Evolutionary conservation across 2,797 vertebrate genomes (phyloP), one percentile per base, ranked within the genome.

Genomic region (Protonibea diacanthus): DNA sequence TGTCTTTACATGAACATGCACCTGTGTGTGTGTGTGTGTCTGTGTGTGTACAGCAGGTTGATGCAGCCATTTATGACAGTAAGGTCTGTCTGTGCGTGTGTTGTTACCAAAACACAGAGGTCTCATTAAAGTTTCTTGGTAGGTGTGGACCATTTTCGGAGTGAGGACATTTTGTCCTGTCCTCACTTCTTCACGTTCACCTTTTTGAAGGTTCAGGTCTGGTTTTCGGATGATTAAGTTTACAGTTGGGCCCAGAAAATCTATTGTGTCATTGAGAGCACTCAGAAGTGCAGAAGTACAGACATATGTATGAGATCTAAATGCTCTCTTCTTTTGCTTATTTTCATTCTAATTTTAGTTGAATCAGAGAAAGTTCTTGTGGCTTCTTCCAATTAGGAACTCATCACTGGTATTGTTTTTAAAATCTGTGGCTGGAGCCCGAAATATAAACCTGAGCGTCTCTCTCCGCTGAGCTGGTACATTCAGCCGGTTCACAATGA

Each of bases 401-500:
- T 64, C 17, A 38, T 44, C 23, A 25, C 4, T 52, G 21, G 13
- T 70, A 59, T 23, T 2, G 3, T 29, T 40, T 64, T 58, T 27
- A 1, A 65, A 72, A 57, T 45, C 10, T 49, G 15, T 63, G 29
- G 59, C 51, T 58, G 1, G 40, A 81, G 55, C 58, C 63, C 29
- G 0, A 76, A 65, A 74, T 42, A 11, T 48, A 13, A 85, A 65
- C 60, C 15, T 52, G 47, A 70, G 79, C 42, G 70, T 91, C 89
- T 91, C 91, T 93, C 90, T 90, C 88, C 83, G 76, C 85, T 90
- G 92, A 94, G 89, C 85, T 81, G 89, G 85, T 92, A 59, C 89
- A 91, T 93, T 93, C 92, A 78, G 84, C 88, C 90, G 59, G 73
- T 79, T 92, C 82, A 92, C 83, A 90, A 94, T 93, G 91, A 91